Percentiles rank a stretch among this genome's conserved stretches.
These are phyloP conservation scores for Cyprinodon variegatus DNA, from an alignment of 2,113 vertebrate genomes.

Conservation along the genomic window DNA sequence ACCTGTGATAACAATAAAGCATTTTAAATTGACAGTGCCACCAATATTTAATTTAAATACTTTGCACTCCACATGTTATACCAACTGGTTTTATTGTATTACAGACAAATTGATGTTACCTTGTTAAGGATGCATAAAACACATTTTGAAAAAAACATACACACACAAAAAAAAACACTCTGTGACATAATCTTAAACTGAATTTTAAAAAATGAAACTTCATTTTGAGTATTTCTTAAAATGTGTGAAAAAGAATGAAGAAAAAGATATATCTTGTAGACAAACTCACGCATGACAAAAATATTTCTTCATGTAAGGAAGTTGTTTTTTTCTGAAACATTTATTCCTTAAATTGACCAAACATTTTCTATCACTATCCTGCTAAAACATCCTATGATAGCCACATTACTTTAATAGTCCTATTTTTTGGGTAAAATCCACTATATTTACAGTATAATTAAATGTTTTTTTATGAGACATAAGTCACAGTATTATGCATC, in stretches of 20 bases:
- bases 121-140: background rate
- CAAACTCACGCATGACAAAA: background rate
- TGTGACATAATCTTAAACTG: background rate
- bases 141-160: background rate
- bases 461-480: background rate
- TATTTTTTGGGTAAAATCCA: background rate
- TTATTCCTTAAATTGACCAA: background rate
- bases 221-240: background rate
- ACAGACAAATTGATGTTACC: background rate
- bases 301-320: background rate
- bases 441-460: background rate
- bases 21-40: constrained; percentile 39
- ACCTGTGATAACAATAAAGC: constrained; percentile 41
- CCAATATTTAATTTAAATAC: constrained; percentile 35
- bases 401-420: background rate
- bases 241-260: background rate
- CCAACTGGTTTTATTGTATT: background rate
- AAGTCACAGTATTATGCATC: background rate
- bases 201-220: background rate
- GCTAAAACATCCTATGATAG: background rate
- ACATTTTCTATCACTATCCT: background rate
- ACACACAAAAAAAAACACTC: background rate
- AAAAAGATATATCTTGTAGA: background rate
- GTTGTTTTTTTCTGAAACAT: background rate
- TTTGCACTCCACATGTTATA: constrained; percentile 11